These are phyloP conservation scores for Pagrus major DNA, from an alignment of 2,113 vertebrate species.

Conservation along the genomic window DNA sequence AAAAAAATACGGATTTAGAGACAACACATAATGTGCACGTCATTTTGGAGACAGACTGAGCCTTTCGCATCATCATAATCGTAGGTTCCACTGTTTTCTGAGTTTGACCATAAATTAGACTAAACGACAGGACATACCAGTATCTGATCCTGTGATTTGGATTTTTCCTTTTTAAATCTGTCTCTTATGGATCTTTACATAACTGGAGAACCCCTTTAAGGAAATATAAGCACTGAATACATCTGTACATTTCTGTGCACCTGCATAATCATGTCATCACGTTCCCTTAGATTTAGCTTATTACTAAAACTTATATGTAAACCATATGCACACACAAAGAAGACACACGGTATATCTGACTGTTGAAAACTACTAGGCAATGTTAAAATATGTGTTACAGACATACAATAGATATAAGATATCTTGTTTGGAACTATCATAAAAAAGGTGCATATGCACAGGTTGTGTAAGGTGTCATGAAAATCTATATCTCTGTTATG, in stretches of 20 bases:
- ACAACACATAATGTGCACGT: no score
- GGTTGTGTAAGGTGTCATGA: conserved; percentile 31
- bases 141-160: background rate
- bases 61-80: background rate
- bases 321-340: background rate
- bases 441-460: conserved; percentile 1
- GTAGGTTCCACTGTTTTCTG: background rate
- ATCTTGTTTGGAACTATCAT: background rate
- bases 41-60: no score
- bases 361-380: background rate
- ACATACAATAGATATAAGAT: background rate
- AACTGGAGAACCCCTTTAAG: background rate
- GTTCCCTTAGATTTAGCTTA: background rate
- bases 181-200: background rate
- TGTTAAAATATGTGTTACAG: background rate
- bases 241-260: background rate
- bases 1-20: no score
- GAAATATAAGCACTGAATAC: background rate
- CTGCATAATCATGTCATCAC: background rate
- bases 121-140: background rate
- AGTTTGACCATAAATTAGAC: background rate
- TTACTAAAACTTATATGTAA: background rate
- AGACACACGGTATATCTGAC: no score
- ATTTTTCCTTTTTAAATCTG: background rate
- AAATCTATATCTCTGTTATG: conserved; percentile 17